Conservation (phyloP, 2,113 vertebrate species). For the Fukomys damarensis region DNA sequence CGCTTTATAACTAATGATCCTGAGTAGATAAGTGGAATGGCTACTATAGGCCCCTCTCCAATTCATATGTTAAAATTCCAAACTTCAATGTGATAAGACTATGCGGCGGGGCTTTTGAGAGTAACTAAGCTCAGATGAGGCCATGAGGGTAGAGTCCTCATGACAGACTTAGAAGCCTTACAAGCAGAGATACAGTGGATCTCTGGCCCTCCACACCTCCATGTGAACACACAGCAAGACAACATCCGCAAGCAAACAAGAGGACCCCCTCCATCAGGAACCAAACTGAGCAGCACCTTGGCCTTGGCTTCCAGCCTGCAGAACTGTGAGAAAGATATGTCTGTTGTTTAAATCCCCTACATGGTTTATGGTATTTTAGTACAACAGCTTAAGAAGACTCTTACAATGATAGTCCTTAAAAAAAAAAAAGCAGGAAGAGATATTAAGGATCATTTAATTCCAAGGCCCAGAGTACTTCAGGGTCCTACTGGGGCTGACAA, state of each 20-base stretch:
- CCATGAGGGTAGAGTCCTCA: background rate
- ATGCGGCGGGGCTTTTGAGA: background rate
- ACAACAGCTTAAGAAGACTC: background rate
- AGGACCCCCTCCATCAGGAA: background rate
- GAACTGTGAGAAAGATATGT: background rate
- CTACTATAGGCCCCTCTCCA: background rate
- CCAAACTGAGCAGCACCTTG: background rate
- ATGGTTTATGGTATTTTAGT: background rate
- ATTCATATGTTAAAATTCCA: background rate
- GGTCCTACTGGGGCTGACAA: background rate
- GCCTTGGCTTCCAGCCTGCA: background rate
- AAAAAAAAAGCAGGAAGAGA: background rate
- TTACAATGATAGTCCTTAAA: background rate
- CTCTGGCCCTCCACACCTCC: background rate
- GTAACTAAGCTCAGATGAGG: background rate
- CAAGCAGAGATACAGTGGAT: background rate
- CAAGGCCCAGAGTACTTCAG: background rate
- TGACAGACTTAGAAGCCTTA: background rate
- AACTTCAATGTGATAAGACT: background rate
- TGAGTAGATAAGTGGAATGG: background rate
- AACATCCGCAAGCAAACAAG: background rate
- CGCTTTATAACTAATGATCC: constrained; percentile 1
- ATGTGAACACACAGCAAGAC: background rate
- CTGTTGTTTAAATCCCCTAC: background rate
- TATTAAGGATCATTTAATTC: background rate